A percentile compares a stretch with the other conserved stretches of the same genome.
These are phyloP conservation scores for Callorhinus ursinus DNA, from an alignment of 2,113 vertebrate species.

Conservation along the genomic window DNA sequence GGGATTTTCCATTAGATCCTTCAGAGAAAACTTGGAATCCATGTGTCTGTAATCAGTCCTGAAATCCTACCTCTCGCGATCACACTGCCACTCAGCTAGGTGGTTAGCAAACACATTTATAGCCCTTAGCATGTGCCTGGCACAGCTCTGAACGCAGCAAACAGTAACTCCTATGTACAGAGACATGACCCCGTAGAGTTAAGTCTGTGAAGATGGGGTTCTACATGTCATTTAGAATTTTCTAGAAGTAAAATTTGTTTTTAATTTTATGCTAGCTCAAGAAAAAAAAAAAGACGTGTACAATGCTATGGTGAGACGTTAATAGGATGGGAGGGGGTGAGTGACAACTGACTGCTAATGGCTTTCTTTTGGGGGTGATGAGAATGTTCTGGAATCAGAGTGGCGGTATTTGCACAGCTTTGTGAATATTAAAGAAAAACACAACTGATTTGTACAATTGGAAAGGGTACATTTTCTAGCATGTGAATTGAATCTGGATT, in stretches of 20 bases:
- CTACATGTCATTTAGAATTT: background rate
- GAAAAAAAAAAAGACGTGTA: background rate
- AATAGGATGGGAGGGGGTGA: rapidly evolving
- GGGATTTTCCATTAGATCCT: constrained; percentile 46
- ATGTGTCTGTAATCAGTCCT: background rate
- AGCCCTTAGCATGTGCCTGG: rapidly evolving
- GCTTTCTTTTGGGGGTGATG: background rate
- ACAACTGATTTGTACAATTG: background rate
- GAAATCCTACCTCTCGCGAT: background rate
- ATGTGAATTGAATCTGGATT: background rate
- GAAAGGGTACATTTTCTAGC: background rate
- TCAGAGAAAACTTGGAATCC: background rate
- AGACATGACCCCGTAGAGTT: rapidly evolving
- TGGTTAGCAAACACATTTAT: rapidly evolving
- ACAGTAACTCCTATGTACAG: rapidly evolving
- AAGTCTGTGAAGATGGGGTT: background rate
- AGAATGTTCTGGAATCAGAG: background rate
- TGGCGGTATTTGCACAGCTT: background rate
- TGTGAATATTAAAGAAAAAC: background rate
- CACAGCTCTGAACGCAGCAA: rapidly evolving
- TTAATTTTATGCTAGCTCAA: background rate
- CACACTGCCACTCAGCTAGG: background rate
- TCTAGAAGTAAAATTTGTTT: background rate
- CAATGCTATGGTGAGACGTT: background rate
- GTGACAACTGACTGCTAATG: background rate